These are phyloP conservation scores for Suillia variegata DNA, from an alignment of 2,888 invertebrate genomes.

Conservation along the genomic window DNA sequence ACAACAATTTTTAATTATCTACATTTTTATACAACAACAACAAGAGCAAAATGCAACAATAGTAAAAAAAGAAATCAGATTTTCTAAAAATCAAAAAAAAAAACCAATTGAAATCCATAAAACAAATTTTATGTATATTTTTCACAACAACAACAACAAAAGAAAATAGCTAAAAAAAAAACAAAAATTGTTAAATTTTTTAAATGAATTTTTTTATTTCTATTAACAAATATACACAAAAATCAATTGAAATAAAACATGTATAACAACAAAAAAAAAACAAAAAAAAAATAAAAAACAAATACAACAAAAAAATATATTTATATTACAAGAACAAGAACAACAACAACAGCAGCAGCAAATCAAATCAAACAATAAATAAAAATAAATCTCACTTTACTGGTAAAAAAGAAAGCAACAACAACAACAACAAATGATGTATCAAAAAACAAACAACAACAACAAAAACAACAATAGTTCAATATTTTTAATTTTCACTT, in stretches of 20 bases:
- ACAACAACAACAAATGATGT: slow-evolving; percentile 29
- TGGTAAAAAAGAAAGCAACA: slow-evolving; percentile 37
- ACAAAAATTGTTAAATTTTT: slow-evolving; percentile 41
- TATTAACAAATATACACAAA: slow-evolving; percentile 7
- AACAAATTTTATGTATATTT: slow-evolving; percentile 14
- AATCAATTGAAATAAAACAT: slow-evolving; percentile 21
- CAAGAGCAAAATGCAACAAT: slow-evolving; percentile 31
- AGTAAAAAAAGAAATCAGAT: slow-evolving; percentile 22
- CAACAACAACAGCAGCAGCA: slow-evolving; percentile 27
- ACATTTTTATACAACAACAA: slow-evolving; percentile 42
- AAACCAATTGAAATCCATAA: slow-evolving; percentile 19
- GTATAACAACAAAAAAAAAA: slow-evolving; percentile 21
- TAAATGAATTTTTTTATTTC: slow-evolving; percentile 47
- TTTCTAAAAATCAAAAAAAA: slow-evolving; percentile 22
- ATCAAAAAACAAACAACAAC: slow-evolving; percentile 28
- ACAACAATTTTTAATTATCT: slow-evolving; percentile 40
- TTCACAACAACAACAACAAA: slow-evolving; percentile 8
- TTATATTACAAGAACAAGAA: slow-evolving; percentile 48
- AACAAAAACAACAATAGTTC: slow-evolving; percentile 18
- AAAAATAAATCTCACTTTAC: slow-evolving; percentile 46
- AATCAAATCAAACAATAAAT: slow-evolving; percentile 25
- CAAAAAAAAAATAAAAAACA: slow-evolving; percentile 26
- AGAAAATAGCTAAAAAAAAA: slow-evolving; percentile 40
- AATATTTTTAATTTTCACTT: slow-evolving; percentile 8
- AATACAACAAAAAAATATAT: slow-evolving; percentile 25